Conservation (phyloP, 2,797 vertebrate species). For the Ceyx erithaca region DNA sequence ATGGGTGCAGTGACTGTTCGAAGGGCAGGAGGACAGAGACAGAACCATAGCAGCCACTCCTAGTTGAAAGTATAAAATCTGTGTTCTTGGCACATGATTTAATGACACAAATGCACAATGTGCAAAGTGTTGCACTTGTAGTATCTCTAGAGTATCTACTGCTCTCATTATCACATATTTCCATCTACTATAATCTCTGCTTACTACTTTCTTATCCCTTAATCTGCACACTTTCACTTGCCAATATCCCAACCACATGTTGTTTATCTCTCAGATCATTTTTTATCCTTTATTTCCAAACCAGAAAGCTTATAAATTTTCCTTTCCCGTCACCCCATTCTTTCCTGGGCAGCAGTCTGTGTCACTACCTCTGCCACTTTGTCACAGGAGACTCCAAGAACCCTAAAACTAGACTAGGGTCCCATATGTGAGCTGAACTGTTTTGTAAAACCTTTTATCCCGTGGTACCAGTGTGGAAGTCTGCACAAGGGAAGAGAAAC, state of each 20-base stretch:
- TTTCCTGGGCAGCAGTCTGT: not conserved
- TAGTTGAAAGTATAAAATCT: not conserved
- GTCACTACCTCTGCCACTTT: not conserved
- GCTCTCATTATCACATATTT: not conserved
- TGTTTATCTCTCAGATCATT: conserved; percentile 6
- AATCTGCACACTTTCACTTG: conserved; percentile 19
- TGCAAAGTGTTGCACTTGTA: not conserved
- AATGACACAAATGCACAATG: not conserved
- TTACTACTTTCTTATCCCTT: conserved; percentile 20
- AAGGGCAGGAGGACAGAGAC: not conserved
- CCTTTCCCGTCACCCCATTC: not conserved
- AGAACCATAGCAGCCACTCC: not conserved
- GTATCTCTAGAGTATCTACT: not conserved
- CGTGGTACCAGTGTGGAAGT: not conserved
- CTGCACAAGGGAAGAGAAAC: not conserved
- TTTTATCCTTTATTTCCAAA: not conserved
- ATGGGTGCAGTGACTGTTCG: not conserved
- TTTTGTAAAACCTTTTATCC: not conserved
- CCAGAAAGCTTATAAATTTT: not conserved
- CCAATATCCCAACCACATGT: not conserved
- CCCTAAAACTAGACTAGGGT: not conserved
- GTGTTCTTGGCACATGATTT: not conserved
- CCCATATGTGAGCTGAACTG: not conserved
- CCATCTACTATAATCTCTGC: not conserved
- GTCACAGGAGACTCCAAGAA: not conserved